These are phyloP conservation scores for Tipula helvola DNA, from an alignment of 2,888 invertebrate species.

Conservation along the genomic window DNA sequence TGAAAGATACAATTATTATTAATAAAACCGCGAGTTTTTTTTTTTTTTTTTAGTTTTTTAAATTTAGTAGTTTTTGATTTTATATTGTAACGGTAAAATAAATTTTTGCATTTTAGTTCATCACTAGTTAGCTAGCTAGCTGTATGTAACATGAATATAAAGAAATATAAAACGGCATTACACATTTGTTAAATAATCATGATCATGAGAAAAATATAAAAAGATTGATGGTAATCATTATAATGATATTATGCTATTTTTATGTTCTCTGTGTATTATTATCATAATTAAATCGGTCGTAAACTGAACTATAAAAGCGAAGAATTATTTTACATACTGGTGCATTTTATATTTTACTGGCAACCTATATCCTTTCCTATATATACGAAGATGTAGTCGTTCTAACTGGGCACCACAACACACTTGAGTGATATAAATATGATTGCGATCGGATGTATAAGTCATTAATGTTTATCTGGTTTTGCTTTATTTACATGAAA, in stretches of 20 bases:
- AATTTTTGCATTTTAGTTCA: background rate
- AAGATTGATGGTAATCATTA: background rate
- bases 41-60: background rate
- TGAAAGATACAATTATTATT: background rate
- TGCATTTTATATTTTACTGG: background rate
- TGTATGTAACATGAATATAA: background rate
- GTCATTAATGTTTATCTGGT: constrained; percentile 4
- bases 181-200: background rate
- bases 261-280: background rate
- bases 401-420: background rate
- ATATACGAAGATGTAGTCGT: background rate
- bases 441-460: background rate
- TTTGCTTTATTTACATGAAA: constrained; percentile 4
- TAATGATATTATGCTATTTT: background rate
- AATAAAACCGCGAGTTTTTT: background rate
- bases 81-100: background rate
- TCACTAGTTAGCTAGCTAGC: background rate
- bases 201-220: background rate
- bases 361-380: background rate
- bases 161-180: background rate
- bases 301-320: background rate
- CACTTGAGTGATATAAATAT: background rate
- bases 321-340: background rate
- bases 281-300: background rate
- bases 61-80: background rate